Base-by-base conservation (phyloP, 2,888 invertebrate genomes). In the Orgyia antiqua region DNA sequence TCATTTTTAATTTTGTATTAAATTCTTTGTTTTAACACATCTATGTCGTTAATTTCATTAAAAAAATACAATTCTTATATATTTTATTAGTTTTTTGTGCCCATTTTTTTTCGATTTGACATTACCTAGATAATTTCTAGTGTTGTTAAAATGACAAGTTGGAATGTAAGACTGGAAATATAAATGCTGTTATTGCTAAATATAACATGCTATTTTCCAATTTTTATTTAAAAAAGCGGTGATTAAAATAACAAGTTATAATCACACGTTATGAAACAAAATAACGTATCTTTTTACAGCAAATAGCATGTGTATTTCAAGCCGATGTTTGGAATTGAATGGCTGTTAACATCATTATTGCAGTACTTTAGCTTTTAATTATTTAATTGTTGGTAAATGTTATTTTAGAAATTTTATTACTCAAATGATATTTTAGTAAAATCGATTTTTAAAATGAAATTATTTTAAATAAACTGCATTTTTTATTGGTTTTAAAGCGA, bases 71-170 rank as follows among this genome's bases (percentile, higher is more conserved):
- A n/a, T 28, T 39, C 28, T 24, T 38, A 28, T 41, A 37, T 50
- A 33, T 47, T 52, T 45, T 39, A 44, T 42, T 47, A 45, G 41
- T 36, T 35, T n/a, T n/a, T n/a, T n/a, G n/a, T n/a, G n/a, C n/a
- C n/a, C 50, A 42, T 17, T 6, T n/a, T 15, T 32, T 27, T 39
- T 48, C 80, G 66, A 86, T 83, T 86, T 84, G 84, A 77, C 82
- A 78, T 84, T 86, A 84, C 84, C 83, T 86, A 86, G 83, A 75
- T 45, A 6, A 24, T 32, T 37, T 78, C 82, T 83, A 86, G 84
- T 36, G 83, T 84, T 74, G 50, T 60, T 76, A 80, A 86, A 76
- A 79, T 83, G 80, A 71, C 79, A 83, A 86, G 75, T 83, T 80
- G 82, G 54, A 45, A 33, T 42, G 4, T 18, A 17, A 26, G 11